A percentile compares a stretch with the other conserved stretches of the same genome.
Conservation (phyloP, 2,113 vertebrate species). For the Heterocephalus glaber region DNA sequence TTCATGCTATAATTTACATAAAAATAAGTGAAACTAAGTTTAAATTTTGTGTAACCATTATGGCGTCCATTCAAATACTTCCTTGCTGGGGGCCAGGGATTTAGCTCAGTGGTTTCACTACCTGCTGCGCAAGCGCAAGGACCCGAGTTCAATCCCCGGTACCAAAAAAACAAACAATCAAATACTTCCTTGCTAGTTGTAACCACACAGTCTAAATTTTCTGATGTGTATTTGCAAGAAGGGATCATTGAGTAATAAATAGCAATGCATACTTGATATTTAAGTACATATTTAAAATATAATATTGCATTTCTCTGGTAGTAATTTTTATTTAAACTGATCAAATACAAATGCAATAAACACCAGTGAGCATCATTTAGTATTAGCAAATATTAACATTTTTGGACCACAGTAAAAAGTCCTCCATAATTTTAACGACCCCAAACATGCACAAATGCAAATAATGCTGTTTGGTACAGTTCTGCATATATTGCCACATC, state of each 20-base stretch:
- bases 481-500: background rate
- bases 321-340: slow-evolving; percentile 19
- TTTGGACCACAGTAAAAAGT: background rate
- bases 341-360: slow-evolving; percentile 44
- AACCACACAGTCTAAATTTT: background rate
- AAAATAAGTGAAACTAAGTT: background rate
- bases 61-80: background rate
- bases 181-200: background rate
- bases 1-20: background rate
- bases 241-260: background rate
- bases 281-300: background rate
- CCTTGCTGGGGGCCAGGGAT: too few species aligned
- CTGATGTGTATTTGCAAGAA: background rate
- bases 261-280: background rate
- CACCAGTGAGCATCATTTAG: background rate
- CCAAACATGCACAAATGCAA: background rate
- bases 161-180: too few species aligned
- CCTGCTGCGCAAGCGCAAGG: too few species aligned
- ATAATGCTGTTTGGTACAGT: background rate
- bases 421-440: background rate
- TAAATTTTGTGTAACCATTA: background rate
- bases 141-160: too few species aligned
- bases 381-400: slow-evolving; percentile 18
- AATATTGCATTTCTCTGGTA: background rate
- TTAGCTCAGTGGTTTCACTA: too few species aligned